A percentile compares a stretch with the other conserved stretches of the same genome.
phyloP scores from a whole-genome alignment of 2,888 invertebrate species.

The Diaperis boleti region DNA sequence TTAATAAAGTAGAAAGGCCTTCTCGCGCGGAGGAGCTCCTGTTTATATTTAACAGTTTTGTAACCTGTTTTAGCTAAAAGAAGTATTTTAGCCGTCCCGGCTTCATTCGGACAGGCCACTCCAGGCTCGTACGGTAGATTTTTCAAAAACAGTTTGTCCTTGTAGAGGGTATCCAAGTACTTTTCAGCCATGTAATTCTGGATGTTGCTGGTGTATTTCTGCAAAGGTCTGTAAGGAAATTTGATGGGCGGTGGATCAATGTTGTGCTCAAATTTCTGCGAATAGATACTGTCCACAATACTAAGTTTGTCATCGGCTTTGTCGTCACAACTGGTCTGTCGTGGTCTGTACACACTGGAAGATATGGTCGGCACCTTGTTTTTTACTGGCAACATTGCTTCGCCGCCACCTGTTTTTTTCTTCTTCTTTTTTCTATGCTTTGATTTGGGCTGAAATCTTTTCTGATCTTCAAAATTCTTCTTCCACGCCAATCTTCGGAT shows the following conservation, averaged over 20 bases:
- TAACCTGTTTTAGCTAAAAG: constrained; percentile 58
- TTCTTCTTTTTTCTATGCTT: constrained; percentile 53
- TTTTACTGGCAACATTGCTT: constrained; percentile 33
- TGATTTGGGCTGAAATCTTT: constrained; percentile 55
- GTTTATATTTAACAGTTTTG: constrained; percentile 60
- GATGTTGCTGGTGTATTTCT: constrained; percentile 63
- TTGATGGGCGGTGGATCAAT: constrained; percentile 54
- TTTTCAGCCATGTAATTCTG: constrained; percentile 64
- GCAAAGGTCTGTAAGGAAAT: constrained; percentile 61
- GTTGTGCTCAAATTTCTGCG: constrained; percentile 54
- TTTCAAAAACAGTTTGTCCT: constrained; percentile 66
- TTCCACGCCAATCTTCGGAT: constrained; percentile 64
- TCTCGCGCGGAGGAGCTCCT: constrained; percentile 65
- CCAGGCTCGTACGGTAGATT: constrained; percentile 57
- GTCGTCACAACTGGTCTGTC: too few relatives aligned
- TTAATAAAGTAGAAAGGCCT: constrained; percentile 66
- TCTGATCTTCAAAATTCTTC: constrained; percentile 55
- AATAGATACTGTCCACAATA: constrained; percentile 58
- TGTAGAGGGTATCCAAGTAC: constrained; percentile 65
- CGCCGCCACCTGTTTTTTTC: constrained; percentile 46
- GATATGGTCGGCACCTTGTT: too few relatives aligned
- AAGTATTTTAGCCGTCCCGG: constrained; percentile 58
- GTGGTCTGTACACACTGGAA: too few relatives aligned
- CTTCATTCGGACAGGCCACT: constrained; percentile 62
- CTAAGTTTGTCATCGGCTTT: neutral